Evolutionary conservation across 2,888 invertebrate species (phyloP), one percentile per base, ranked within the genome.

Genomic region (Ametastegia equiseti): DNA sequence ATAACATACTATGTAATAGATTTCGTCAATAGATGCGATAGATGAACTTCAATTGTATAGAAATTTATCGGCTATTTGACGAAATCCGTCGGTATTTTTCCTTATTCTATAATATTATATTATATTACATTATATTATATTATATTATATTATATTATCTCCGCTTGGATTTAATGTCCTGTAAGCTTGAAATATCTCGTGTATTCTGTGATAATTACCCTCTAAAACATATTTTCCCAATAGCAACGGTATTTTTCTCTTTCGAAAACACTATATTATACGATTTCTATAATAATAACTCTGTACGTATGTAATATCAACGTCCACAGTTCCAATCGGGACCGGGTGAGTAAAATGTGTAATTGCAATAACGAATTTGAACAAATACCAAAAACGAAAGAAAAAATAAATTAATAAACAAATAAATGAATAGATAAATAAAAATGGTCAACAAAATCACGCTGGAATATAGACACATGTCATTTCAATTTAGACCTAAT

Each of bases 171-270:
- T 71, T 39, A 88, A 88, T 90, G 89, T 90, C 87, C 89, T 85
- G 87, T 90, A 90, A 90, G 89, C 90, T 90, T 89, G 86, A 88
- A 88, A 90, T 89, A 90, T 90, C 89, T 90, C 90, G 89, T 89
- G 86, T 90, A 90, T 90, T 91, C 90, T 91, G 90, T 91, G 90
- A 91, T 91, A 91, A 89, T 89, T 89, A 89, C 86, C 87, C 89
- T 86, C 88, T 87, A 88, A 87, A 85, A 87, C 85, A 87, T 81
- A 67, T 81, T 84, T 86, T 86, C 85, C 85, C 83, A 84, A 84
- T 87, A 88, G 86, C 84, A 85, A 84, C 87, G 86, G 88, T 90
- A 89, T 88, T 89, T 88, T 89, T 87, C 88, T 89, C 88, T 87
- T 88, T 87, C 85, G 78, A 86, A 47, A 45, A 33, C 15, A 54